A percentile compares a stretch with the other conserved stretches of the same genome.
phyloP scores from a whole-genome alignment of 2,113 vertebrate species.

The Chrysochloris asiatica region DNA sequence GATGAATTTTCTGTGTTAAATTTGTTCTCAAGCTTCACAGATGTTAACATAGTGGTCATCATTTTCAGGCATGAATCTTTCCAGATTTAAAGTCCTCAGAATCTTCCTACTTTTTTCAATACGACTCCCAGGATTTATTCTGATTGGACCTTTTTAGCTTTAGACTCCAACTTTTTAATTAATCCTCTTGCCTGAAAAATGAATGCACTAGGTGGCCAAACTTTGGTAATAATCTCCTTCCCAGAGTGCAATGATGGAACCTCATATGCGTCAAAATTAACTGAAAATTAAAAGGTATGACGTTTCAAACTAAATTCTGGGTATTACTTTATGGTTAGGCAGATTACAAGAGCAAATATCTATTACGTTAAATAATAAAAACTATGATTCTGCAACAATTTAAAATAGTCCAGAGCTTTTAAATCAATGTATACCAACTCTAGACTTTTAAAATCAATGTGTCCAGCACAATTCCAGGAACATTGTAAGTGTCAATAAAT shows the following conservation, averaged over 20 bases:
- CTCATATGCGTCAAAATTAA: neutral
- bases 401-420: neutral
- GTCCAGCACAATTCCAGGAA: neutral
- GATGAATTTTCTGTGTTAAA: neutral
- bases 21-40: neutral
- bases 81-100: slow-evolving; percentile 9
- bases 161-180: neutral
- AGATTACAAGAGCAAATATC: neutral
- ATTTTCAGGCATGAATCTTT: neutral
- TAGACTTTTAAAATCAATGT: no score
- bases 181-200: neutral
- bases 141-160: slow-evolving; percentile 1
- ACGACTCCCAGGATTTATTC: slow-evolving; percentile 14
- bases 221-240: neutral
- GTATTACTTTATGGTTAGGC: neutral
- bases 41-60: neutral
- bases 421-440: neutral
- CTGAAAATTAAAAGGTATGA: neutral
- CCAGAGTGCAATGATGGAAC: neutral
- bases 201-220: neutral
- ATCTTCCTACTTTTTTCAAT: neutral
- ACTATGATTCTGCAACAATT: neutral
- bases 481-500: neutral
- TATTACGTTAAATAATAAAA: neutral
- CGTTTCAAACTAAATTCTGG: neutral